These are phyloP conservation scores for Oryzias melastigma DNA, from an alignment of 2,113 vertebrate species.

Conservation along the genomic window DNA sequence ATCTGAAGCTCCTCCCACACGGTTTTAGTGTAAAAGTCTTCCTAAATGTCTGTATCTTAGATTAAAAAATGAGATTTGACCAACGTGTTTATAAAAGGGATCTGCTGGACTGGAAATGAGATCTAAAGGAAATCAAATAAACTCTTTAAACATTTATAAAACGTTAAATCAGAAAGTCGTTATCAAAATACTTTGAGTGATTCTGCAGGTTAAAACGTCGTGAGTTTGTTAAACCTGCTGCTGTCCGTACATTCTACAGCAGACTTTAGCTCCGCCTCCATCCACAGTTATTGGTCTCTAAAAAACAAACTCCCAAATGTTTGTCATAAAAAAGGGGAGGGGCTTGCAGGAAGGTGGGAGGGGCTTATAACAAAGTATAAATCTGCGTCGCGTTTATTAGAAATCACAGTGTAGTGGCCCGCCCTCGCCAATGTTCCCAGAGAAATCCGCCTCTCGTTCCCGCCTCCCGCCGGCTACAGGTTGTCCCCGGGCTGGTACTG, in stretches of 20 bases:
- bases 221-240: conserved; percentile 31
- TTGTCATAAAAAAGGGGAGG: conserved; percentile 16
- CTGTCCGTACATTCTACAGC: conserved; percentile 36
- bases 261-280: conserved; percentile 10
- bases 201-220: conserved; percentile 15
- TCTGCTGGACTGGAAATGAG: not conserved
- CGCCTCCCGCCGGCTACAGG: conserved; percentile 64
- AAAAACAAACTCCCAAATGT: conserved; percentile 37
- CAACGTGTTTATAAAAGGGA: too few species aligned
- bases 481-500: conserved; percentile 80
- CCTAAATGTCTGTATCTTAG: too few species aligned
- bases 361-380: conserved; percentile 22
- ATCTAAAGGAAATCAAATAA: conserved; percentile 8
- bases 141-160: conserved; percentile 47
- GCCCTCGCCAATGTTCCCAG: conserved; percentile 43
- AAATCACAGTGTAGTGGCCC: conserved; percentile 68
- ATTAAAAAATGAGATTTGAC: too few species aligned
- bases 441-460: conserved; percentile 8
- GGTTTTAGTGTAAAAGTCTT: too few species aligned
- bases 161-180: conserved; percentile 14
- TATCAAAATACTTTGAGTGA: conserved; percentile 4
- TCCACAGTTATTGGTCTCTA: conserved; percentile 66
- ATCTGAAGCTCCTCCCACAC: too few species aligned
- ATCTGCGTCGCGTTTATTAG: conserved; percentile 38
- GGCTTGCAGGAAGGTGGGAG: conserved; percentile 1